Evolutionary conservation across 2,113 vertebrate species (phyloP), one percentile per base, ranked within the genome.

Genomic region (Phalacrocorax brasilianus): DNA sequence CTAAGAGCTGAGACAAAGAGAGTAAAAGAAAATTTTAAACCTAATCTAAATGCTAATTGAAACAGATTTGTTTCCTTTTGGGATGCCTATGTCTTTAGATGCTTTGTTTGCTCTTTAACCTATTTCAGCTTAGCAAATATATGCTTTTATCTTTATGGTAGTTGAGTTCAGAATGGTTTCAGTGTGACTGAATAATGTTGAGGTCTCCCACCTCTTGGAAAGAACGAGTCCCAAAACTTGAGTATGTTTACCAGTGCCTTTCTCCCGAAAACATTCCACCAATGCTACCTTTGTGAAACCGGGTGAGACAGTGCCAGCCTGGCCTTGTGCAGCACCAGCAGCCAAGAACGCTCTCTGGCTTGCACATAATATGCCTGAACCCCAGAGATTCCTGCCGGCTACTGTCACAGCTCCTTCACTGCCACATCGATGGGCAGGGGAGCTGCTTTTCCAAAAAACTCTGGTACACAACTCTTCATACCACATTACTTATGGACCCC

Each of bases 391-490:
- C 61, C 42, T 81, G 24, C 7, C 53, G 56, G 42, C 32, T 77
- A 2, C 18, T n/a, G 2, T 45, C 3, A 1, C 40, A 62, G 8
- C 15, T 84, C 33, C 23, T 65, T 70, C 27, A 30, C 30, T 84
- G 50, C 17, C 45, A 6, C 1, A 1, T 5, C 0, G 0, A 22
- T 33, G 45, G 33, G 4, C 30, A 32, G 24, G 26, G n/a, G 5
- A 86, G 3, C 12, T 67, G 32, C 24, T 85, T 80, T 82, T 85
- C 55, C 78, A 71, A 56, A 68, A 84, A 84, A 21, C 6, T 89
- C 35, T 49, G 45, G 8, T 44, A 12, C 27, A 12, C 21, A 38
- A 9, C 9, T 44, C 6, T 56, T 95, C 56, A 8, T 70, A 40
- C 62, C 38, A 32, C 1, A 3, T 66, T 58, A 21, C 23, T 85